Percentiles rank a stretch among this genome's conserved stretches.
Conservation (phyloP, 2,888 invertebrate species). For the Brachylomia viminalis region DNA sequence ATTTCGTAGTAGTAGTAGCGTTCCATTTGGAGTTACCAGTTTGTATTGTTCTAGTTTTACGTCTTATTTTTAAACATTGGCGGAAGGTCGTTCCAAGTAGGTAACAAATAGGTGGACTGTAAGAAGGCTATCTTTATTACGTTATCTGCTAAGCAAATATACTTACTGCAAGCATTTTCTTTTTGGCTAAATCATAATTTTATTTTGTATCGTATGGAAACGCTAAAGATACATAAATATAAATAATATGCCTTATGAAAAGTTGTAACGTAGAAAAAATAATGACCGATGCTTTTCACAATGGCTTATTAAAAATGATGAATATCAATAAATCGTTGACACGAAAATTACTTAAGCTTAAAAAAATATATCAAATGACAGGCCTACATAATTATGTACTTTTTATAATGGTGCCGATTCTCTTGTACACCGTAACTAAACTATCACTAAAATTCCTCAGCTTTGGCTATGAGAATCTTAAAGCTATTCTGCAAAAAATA, state of each 20-base stretch:
- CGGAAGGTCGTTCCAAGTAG: background rate
- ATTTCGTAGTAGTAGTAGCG: slow-evolving; percentile 20
- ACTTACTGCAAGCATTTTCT: background rate
- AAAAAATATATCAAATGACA: background rate
- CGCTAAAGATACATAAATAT: too few relatives aligned
- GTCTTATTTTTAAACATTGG: slow-evolving; percentile 4
- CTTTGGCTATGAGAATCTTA: too few relatives aligned
- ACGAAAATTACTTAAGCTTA: background rate
- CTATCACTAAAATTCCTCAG: too few relatives aligned
- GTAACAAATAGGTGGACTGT: background rate
- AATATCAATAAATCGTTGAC: slow-evolving; percentile 3
- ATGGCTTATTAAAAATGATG: background rate
- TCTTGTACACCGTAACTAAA: too few relatives aligned
- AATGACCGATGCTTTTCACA: too few relatives aligned
- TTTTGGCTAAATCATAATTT: background rate
- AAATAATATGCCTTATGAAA: too few relatives aligned
- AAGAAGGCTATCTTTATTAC: background rate
- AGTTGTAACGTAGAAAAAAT: too few relatives aligned
- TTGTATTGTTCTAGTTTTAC: slow-evolving; percentile 23
- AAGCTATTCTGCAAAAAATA: too few relatives aligned
- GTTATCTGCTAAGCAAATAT: background rate
- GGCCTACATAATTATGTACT: background rate
- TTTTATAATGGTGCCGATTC: too few relatives aligned
- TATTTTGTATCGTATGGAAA: background rate
- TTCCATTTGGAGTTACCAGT: slow-evolving; percentile 20